These are phyloP conservation scores for Plotosus lineatus DNA, from an alignment of 2,113 vertebrate species.

Conservation along the genomic window DNA sequence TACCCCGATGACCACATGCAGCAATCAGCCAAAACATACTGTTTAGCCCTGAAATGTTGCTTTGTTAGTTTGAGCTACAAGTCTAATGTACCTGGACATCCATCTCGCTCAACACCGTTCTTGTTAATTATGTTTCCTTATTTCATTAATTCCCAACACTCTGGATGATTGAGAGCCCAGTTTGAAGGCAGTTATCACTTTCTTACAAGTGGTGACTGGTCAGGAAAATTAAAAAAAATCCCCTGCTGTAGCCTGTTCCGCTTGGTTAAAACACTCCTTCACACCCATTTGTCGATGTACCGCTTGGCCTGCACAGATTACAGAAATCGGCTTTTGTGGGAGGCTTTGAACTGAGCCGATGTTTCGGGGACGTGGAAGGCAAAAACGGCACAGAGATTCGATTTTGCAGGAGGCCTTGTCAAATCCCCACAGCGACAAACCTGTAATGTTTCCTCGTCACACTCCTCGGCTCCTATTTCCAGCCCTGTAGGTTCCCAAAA, in stretches of 20 bases:
- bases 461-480: conserved; percentile 14
- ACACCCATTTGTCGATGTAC: conserved; percentile 32
- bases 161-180: conserved; percentile 3
- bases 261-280: conserved; percentile 45
- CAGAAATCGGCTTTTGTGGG: conserved; percentile 50
- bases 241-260: conserved; percentile 36
- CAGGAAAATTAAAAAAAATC: conserved; percentile 7
- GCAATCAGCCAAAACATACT: not conserved
- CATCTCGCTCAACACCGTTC: not conserved
- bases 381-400: conserved; percentile 19
- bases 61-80: not conserved
- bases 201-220: conserved; percentile 11
- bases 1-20: not conserved
- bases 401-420: conserved; percentile 34
- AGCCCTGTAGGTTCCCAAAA: not conserved
- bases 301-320: conserved; percentile 38
- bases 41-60: not conserved
- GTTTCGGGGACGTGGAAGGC: conserved; percentile 31
- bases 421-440: conserved; percentile 5
- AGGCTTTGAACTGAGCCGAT: conserved; percentile 42
- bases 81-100: not conserved
- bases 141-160: not conserved
- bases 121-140: not conserved
- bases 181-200: conserved; percentile 28
- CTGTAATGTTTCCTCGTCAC: conserved; percentile 32